Conservation (phyloP, 2,113 vertebrate species). For the Rhombomys opimus region DNA sequence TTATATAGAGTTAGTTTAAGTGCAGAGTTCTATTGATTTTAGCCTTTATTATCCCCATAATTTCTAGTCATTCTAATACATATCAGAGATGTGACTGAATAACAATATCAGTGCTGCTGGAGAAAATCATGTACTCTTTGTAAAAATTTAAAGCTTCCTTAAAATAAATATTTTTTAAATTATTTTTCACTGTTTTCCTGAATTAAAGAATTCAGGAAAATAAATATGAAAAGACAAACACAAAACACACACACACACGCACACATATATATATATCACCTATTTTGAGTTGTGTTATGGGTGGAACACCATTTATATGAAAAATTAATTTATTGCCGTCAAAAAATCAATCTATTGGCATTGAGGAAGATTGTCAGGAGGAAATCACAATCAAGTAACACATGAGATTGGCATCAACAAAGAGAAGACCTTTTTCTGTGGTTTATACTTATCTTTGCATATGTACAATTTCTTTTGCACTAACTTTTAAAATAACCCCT, state of each 20-base stretch:
- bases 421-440: no score
- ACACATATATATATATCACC: not conserved
- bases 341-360: not conserved
- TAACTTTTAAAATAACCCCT: not conserved
- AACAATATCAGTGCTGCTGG: not conserved
- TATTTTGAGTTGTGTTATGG: not conserved
- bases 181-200: not conserved
- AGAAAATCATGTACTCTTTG: not conserved
- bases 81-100: not conserved
- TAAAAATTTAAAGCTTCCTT: not conserved
- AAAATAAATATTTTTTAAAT: not conserved
- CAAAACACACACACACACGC: not conserved
- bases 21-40: not conserved
- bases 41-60: not conserved
- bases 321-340: not conserved
- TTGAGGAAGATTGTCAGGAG: no score
- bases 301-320: not conserved
- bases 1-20: not conserved
- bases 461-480: not conserved
- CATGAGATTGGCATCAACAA: not conserved
- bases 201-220: not conserved
- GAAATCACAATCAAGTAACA: not conserved
- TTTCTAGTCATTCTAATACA: not conserved
- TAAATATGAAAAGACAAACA: accelerated
- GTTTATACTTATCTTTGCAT: not conserved